phyloP scores from a whole-genome alignment of 2,888 invertebrate species.

The Polia nebulosa region DNA sequence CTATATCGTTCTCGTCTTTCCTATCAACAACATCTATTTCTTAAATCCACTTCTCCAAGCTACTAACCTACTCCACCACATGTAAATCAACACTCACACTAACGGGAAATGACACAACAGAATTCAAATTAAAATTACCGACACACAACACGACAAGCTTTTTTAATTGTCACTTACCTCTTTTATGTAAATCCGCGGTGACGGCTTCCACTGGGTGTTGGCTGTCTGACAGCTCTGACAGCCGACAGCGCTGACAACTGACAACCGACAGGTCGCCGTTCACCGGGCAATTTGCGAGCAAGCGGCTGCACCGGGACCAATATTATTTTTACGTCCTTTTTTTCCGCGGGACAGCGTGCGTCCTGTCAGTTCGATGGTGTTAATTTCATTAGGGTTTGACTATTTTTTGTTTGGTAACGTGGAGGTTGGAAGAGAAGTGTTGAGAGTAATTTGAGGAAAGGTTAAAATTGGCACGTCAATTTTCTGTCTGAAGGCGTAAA shows the following conservation, averaged over 20 bases:
- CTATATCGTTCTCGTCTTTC: not conserved
- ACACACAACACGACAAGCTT: conserved; percentile 75
- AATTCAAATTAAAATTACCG: conserved; percentile 65
- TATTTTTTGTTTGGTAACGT: conserved; percentile 43
- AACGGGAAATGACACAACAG: conserved; percentile 68
- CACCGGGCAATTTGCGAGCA: conserved; percentile 85
- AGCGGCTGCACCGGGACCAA: conserved; percentile 75
- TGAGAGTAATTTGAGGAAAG: conserved; percentile 21
- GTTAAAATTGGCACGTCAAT: not conserved
- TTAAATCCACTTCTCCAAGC: conserved; percentile 1
- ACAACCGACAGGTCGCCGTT: conserved; percentile 84
- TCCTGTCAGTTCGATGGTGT: conserved; percentile 62
- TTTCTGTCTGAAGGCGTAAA: conserved; percentile 2
- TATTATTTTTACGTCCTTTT: conserved; percentile 76
- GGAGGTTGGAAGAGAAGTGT: conserved; percentile 11
- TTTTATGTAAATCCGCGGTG: conserved; percentile 87
- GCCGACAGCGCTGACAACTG: conserved; percentile 82
- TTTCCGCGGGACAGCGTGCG: conserved; percentile 63
- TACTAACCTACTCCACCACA: conserved; percentile 17
- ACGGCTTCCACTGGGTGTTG: conserved; percentile 80
- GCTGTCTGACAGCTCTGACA: conserved; percentile 80
- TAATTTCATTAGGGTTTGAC: conserved; percentile 61
- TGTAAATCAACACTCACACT: conserved; percentile 47
- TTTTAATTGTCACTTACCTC: conserved; percentile 85
- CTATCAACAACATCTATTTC: not conserved